Evolutionary conservation across 2,113 vertebrate genomes (phyloP).

Genomic region (Leptosomus discolor): DNA sequence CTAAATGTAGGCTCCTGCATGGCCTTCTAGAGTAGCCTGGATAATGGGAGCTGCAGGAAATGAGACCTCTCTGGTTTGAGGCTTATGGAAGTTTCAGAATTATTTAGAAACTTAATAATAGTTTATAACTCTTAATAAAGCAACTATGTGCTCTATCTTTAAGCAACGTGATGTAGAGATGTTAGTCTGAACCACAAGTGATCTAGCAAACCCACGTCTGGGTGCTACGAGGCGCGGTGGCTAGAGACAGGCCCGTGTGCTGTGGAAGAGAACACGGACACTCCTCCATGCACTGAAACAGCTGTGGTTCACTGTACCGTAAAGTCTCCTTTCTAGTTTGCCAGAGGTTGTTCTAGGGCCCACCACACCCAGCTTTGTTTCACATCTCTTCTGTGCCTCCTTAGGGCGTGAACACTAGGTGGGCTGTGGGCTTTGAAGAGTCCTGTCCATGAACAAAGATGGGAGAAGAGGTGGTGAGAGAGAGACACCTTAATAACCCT

Average conservation of each 20-base stretch:
- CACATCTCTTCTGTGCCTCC: neutral
- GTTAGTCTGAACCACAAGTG: neutral
- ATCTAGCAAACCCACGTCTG: neutral
- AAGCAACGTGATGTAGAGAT: neutral
- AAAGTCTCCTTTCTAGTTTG: neutral
- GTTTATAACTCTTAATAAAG: neutral
- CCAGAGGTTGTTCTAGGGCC: neutral
- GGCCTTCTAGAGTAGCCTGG: neutral
- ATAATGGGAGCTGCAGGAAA: neutral
- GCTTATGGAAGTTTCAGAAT: neutral
- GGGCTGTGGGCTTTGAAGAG: neutral
- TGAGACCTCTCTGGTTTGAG: neutral
- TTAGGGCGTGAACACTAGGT: neutral
- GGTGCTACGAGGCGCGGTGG: no score
- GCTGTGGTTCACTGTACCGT: neutral
- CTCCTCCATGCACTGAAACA: neutral
- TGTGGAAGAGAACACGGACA: neutral
- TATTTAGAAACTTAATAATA: neutral
- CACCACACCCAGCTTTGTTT: neutral
- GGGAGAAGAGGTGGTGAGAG: neutral
- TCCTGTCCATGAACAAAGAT: neutral
- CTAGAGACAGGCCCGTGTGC: neutral
- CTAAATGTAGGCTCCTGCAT: neutral
- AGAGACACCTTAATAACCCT: neutral
- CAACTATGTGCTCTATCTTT: neutral